A percentile compares a stretch with the other conserved stretches of the same genome.
Conservation (phyloP, 1,140 invertebrate genomes). For the Diorhabda carinulata region DNA sequence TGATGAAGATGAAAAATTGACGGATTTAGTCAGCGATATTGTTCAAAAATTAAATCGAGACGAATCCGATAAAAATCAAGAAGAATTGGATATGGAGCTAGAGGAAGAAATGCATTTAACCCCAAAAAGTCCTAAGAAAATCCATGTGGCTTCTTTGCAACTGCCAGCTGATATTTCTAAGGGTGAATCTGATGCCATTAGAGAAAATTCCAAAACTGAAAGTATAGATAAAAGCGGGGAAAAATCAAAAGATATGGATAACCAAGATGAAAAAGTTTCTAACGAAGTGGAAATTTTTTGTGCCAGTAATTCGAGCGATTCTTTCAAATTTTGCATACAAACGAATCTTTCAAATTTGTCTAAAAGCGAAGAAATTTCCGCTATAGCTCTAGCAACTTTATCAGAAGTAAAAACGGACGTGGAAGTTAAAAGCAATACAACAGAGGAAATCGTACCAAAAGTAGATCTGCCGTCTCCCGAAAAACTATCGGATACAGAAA, state of each 20-base stretch:
- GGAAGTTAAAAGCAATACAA: slow-evolving; percentile 4
- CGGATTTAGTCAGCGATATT: neutral
- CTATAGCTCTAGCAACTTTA: slow-evolving; percentile 27
- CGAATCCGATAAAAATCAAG: slow-evolving; percentile 5
- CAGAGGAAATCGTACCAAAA: neutral
- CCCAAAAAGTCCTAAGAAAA: slow-evolving; percentile 7
- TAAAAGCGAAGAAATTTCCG: slow-evolving; percentile 32
- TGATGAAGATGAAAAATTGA: neutral
- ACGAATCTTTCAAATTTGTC: slow-evolving; percentile 27
- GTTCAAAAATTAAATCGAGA: slow-evolving; percentile 7
- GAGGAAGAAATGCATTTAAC: slow-evolving; percentile 5
- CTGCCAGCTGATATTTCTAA: neutral
- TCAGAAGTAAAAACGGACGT: slow-evolving; percentile 19
- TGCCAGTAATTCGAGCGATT: neutral
- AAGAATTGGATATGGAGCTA: slow-evolving; percentile 7
- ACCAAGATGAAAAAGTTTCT: neutral
- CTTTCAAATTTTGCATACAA: slow-evolving; percentile 24
- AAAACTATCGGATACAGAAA: slow-evolving; percentile 27
- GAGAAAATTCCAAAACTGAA: neutral
- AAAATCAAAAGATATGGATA: neutral
- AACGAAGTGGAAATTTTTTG: slow-evolving; percentile 22
- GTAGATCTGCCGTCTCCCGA: neutral
- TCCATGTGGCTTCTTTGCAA: neutral
- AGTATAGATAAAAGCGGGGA: neutral
- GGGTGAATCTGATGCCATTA: neutral